Evolutionary conservation across 2,113 vertebrate species (phyloP), one percentile per base, ranked within the genome.

Genomic region (Cinclus mexicanus): DNA sequence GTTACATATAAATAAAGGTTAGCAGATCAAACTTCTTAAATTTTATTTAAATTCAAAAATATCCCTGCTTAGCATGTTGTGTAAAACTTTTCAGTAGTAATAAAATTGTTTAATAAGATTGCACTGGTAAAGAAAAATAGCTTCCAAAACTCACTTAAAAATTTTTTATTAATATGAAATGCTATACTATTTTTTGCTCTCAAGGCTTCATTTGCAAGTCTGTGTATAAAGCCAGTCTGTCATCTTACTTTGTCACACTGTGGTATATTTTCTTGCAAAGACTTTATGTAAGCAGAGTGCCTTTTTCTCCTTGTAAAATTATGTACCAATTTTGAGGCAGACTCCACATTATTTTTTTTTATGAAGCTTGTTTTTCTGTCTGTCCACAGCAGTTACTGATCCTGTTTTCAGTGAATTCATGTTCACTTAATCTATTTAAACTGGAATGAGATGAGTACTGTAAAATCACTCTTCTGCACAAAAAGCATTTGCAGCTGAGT

Each of bases 1-100:
- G 53, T 79, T 94, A 47, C 41, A 12, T 87, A 60, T 71, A 94
- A 95, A 90, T 93, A 89, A 90, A 92, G 47, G 60, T 86, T 65
- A 83, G 68, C 61, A 83, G 83, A 95, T 92, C 75, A 81, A 83
- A 75, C 50, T 64, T 74, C 16, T 72, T 75, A 33, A 50, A 78
- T 90, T 82, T 93, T 94, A 81, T 88, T 92, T 88, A 94, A 82
- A 93, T 93, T 89, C 4, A 79, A 68, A 88, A 67, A 1, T 8
- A n/a, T 37, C 11, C 20, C 80, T 94, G 31, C 89, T 95, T 86
- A 93, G 75, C 47, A 75, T 94, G n/a, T 72, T 78, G n/a, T 76
- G 14, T 93, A 79, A 90, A 93, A 90, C 71, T 68, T 74, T 64
- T n/a, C 46, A 75, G 42, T 7, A 78, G 20, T 47, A 91, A 94